phyloP scores from a whole-genome alignment of 1,140 invertebrate species.

The Camponotus pennsylvanicus region DNA sequence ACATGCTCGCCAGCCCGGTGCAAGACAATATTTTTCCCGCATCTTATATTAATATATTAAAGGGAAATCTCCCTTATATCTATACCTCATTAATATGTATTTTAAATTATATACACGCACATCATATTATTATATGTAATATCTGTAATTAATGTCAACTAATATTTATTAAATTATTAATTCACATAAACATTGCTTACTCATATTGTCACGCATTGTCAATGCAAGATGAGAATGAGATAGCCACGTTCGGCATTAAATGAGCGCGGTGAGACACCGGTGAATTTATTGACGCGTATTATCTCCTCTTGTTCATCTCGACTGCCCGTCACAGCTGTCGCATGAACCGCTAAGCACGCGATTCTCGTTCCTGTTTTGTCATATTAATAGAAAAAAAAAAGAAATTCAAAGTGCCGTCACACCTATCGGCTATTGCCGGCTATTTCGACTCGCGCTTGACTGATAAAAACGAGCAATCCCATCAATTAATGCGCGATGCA shows the following conservation, averaged over 20 bases:
- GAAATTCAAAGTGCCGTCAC: slow-evolving; percentile 6
- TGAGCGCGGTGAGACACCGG: slow-evolving; percentile 14
- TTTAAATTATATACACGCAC: not conserved
- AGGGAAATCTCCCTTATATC: no score
- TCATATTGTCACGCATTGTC: not conserved
- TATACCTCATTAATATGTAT: not conserved
- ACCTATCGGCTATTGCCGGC: slow-evolving; percentile 27
- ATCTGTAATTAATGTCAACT: not conserved
- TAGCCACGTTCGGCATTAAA: slow-evolving; percentile 9
- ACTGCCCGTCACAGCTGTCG: slow-evolving; percentile 55
- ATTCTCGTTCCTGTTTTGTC: slow-evolving; percentile 34
- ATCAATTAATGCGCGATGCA: slow-evolving; percentile 14
- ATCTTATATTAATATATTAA: not conserved
- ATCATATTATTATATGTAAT: not conserved
- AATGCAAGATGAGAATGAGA: not conserved
- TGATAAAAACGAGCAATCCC: slow-evolving; percentile 22
- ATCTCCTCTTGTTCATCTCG: slow-evolving; percentile 58
- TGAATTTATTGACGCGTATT: slow-evolving; percentile 54
- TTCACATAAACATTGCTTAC: slow-evolving; percentile 10
- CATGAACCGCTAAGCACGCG: slow-evolving; percentile 45
- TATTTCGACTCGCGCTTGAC: not conserved
- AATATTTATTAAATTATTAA: slow-evolving; percentile 25
- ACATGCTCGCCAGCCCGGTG: not conserved
- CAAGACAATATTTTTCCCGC: not conserved
- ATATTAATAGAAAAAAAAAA: slow-evolving; percentile 44